Percentiles rank a stretch among this genome's conserved stretches.
Conservation (phyloP, 1,140 invertebrate genomes). For the Drosophila dunni region DNA sequence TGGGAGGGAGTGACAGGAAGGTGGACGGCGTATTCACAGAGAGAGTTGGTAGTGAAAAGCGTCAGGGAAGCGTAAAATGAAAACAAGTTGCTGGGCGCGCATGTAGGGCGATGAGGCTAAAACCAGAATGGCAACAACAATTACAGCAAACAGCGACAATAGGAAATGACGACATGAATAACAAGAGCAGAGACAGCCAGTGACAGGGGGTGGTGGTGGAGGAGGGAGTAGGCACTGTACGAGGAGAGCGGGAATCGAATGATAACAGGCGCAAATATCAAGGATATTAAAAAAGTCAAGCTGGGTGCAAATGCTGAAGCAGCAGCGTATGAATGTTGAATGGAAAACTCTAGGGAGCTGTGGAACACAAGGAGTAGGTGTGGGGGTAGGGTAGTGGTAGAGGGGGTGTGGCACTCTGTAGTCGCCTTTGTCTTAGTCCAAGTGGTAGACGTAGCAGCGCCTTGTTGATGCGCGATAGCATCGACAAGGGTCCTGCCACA, state of each 20-base stretch:
- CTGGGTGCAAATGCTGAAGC: conserved; percentile 71
- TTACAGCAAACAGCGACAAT: conserved; percentile 74
- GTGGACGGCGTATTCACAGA: conserved; percentile 4
- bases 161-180: conserved; percentile 82
- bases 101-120: conserved; percentile 70
- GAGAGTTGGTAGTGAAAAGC: conserved; percentile 62
- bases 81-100: conserved; percentile 77
- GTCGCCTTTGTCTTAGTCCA: conserved; percentile 61
- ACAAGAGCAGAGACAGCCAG: conserved; percentile 61
- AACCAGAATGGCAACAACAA: conserved; percentile 82
- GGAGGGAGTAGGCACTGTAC: background rate
- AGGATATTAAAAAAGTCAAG: conserved; percentile 82
- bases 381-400: background rate
- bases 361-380: background rate
- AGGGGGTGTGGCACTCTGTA: background rate
- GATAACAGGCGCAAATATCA: conserved; percentile 79
- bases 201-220: background rate
- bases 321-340: conserved; percentile 18
- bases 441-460: conserved; percentile 53
- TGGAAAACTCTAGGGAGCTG: conserved; percentile 5
- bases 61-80: conserved; percentile 81
- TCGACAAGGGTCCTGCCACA: conserved; percentile 35
- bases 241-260: conserved; percentile 50
- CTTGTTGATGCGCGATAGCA: conserved; percentile 68
- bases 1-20: background rate